Evolutionary conservation across 2,888 invertebrate genomes (phyloP).

Genomic region (Choristoneura rosaceana): DNA sequence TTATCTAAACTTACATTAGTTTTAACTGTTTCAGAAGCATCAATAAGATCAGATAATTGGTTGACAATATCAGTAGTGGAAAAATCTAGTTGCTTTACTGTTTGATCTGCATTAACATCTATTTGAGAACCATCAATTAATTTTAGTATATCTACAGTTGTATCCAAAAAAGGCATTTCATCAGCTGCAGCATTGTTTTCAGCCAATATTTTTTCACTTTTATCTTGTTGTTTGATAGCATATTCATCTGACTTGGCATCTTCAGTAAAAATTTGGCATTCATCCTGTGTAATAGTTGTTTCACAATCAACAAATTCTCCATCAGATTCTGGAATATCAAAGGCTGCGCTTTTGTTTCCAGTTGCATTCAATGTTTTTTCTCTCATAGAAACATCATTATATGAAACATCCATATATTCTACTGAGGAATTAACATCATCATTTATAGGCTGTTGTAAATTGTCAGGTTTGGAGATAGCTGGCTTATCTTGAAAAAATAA

Average conservation of each 20-base stretch:
- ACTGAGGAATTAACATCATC: conserved; percentile 58
- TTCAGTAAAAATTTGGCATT: conserved; percentile 46
- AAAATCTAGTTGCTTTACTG: conserved; percentile 21
- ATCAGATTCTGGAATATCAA: conserved; percentile 64
- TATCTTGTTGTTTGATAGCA: conserved; percentile 6
- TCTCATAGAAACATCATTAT: conserved; percentile 59
- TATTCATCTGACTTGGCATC: conserved; percentile 41
- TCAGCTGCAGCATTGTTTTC: neutral
- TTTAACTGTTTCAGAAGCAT: conserved; percentile 22
- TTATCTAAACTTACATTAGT: conserved; percentile 10
- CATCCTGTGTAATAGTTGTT: conserved; percentile 70
- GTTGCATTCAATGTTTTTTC: conserved; percentile 53
- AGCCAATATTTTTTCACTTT: neutral
- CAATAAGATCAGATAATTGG: conserved; percentile 37
- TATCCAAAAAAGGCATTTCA: conserved; percentile 13
- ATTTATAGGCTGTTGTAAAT: conserved; percentile 39
- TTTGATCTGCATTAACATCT: conserved; percentile 4
- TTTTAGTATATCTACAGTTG: conserved; percentile 34
- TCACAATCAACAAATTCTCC: conserved; percentile 79
- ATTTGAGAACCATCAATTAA: conserved; percentile 26
- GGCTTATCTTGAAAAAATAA: conserved; percentile 59
- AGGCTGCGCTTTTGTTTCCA: conserved; percentile 46
- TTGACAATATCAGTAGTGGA: conserved; percentile 38
- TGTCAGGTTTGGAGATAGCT: conserved; percentile 41
- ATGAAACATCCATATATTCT: conserved; percentile 76